These are phyloP conservation scores for Gobius niger DNA, from an alignment of 2,113 vertebrate species.

Conservation along the genomic window DNA sequence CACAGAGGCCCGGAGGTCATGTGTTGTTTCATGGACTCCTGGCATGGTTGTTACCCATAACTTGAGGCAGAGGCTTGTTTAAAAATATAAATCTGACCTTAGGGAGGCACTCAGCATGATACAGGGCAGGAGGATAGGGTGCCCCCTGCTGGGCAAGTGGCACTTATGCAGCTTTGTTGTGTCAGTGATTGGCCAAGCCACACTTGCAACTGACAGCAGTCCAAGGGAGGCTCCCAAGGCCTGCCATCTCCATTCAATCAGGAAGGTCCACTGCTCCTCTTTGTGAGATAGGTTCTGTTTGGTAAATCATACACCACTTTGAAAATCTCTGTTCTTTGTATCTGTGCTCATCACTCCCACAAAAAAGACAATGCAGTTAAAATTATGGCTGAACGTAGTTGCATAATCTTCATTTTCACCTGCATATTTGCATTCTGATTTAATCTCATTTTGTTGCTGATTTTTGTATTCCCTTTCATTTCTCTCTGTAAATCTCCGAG, in stretches of 20 bases:
- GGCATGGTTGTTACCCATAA: slow-evolving; percentile 70
- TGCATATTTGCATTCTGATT: slow-evolving; percentile 14
- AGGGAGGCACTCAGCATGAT: slow-evolving; percentile 56
- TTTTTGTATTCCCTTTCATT: slow-evolving; percentile 22
- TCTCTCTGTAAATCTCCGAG: slow-evolving; percentile 14
- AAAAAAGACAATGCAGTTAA: slow-evolving; percentile 11
- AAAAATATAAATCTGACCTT: slow-evolving; percentile 71
- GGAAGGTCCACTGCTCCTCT: slow-evolving; percentile 35
- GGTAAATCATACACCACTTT: slow-evolving; percentile 19
- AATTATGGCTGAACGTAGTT: neutral
- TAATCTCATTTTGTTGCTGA: slow-evolving; percentile 10
- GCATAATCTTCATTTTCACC: neutral
- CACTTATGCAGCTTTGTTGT: slow-evolving; percentile 61
- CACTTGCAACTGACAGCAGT: slow-evolving; percentile 77
- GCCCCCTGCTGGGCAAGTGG: slow-evolving; percentile 82
- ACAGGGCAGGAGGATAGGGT: slow-evolving; percentile 63
- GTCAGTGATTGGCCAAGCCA: slow-evolving; percentile 77
- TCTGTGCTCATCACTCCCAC: neutral
- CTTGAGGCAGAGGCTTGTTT: slow-evolving; percentile 64
- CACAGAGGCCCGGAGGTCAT: slow-evolving; percentile 52
- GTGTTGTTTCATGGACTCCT: slow-evolving; percentile 61
- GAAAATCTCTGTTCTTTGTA: slow-evolving; percentile 33
- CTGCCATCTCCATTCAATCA: slow-evolving; percentile 86
- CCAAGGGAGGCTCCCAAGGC: slow-evolving; percentile 74
- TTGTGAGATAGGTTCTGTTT: slow-evolving; percentile 23